Conservation (phyloP, 2,797 vertebrate genomes). For the Peromyscus eremicus region DNA sequence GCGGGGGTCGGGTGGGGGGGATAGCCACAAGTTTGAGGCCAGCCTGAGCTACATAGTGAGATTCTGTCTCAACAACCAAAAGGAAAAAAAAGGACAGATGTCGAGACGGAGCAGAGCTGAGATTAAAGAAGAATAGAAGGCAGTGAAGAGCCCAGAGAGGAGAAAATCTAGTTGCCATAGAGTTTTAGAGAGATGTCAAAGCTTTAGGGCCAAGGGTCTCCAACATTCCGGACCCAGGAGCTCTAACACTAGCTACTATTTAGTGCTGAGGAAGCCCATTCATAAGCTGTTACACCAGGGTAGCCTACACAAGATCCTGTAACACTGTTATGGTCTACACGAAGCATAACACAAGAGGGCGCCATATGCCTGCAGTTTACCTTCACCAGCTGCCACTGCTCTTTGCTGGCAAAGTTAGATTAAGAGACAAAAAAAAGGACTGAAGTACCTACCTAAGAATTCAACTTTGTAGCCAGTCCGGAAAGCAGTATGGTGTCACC, state of each 20-base stretch:
- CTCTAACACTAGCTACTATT: background rate
- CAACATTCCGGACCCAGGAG: background rate
- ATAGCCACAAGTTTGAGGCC: background rate
- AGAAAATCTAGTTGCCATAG: background rate
- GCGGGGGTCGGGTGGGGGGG: accelerated
- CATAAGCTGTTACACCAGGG: background rate
- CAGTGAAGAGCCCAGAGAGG: background rate
- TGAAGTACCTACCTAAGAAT: background rate
- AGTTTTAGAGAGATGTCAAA: background rate
- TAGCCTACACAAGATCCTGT: background rate
- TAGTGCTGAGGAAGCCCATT: background rate
- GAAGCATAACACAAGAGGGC: background rate
- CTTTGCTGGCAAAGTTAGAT: background rate
- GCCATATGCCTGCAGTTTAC: background rate
- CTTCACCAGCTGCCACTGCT: background rate
- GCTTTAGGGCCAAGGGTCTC: background rate
- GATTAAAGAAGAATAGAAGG: background rate
- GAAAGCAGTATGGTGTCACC: background rate
- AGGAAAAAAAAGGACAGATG: background rate
- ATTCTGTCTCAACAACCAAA: background rate
- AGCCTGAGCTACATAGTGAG: background rate
- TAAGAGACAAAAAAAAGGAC: background rate
- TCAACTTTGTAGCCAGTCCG: background rate
- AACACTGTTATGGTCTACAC: background rate
- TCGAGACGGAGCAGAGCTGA: background rate